Evolutionary conservation across 2,888 invertebrate species (phyloP).

Genomic region (Willowsia nigromaculata): DNA sequence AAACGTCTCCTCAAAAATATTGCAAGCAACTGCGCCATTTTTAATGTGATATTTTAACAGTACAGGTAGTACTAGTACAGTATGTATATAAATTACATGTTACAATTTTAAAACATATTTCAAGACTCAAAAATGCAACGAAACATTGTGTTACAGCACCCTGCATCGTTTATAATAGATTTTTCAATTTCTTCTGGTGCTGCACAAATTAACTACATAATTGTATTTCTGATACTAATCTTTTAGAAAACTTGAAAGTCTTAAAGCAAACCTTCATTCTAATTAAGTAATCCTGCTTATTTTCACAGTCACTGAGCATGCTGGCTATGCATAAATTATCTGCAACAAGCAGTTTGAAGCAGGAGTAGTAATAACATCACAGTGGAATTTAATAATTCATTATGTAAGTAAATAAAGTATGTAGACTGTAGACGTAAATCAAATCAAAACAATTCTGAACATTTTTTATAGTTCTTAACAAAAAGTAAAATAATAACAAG

Average conservation of each 20-base stretch:
- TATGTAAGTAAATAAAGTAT: neutral
- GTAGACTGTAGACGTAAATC: neutral
- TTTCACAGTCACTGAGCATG: slow-evolving; percentile 22
- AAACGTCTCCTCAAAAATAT: slow-evolving; percentile 19
- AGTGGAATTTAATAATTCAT: slow-evolving; percentile 24
- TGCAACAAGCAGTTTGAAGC: neutral
- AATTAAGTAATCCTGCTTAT: neutral
- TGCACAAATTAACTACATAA: too few relatives aligned
- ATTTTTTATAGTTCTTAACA: neutral
- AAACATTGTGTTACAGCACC: too few relatives aligned
- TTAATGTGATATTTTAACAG: neutral
- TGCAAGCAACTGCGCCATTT: neutral
- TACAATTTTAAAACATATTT: neutral
- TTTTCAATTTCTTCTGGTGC: neutral
- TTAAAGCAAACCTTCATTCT: neutral
- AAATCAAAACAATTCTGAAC: neutral
- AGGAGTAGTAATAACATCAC: slow-evolving; percentile 41
- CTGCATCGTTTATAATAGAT: too few relatives aligned
- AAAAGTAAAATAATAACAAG: neutral
- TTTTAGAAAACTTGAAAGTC: neutral
- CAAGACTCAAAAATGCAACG: neutral
- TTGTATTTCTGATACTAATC: too few relatives aligned
- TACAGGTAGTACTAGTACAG: neutral
- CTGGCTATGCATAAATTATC: neutral
- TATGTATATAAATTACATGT: neutral